These are phyloP conservation scores for Parelbella ahira DNA, from an alignment of 2,888 invertebrate genomes.

Conservation along the genomic window DNA sequence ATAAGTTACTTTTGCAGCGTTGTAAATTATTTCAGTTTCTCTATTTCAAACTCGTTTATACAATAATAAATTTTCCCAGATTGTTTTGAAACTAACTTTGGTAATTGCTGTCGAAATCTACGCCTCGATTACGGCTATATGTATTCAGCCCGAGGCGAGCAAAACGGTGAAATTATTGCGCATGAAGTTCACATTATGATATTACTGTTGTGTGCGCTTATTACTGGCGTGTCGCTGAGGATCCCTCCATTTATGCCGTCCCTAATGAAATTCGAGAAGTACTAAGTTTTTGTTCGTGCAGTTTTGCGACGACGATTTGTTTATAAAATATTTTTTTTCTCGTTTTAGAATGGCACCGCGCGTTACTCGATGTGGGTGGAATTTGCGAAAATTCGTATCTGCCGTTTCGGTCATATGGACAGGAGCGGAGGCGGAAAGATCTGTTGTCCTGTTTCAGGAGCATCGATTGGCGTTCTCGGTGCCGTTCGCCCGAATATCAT, in stretches of 20 bases:
- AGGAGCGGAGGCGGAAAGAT: conserved; percentile 71
- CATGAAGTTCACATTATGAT: conserved; percentile 38
- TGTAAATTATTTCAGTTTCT: too few relatives aligned
- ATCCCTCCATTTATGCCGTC: conserved; percentile 41
- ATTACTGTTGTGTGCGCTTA: conserved; percentile 44
- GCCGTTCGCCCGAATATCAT: conserved; percentile 31
- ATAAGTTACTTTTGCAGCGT: too few relatives aligned
- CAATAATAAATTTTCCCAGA: too few relatives aligned
- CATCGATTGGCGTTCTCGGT: conserved; percentile 68
- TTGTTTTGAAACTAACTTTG: neutral
- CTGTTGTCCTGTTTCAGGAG: conserved; percentile 72
- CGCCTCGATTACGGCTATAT: conserved; percentile 6
- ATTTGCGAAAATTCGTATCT: conserved; percentile 56
- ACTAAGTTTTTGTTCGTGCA: conserved; percentile 28
- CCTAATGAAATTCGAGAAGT: conserved; percentile 53
- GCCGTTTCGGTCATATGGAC: conserved; percentile 46
- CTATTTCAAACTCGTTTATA: too few relatives aligned
- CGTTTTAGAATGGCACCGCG: conserved; percentile 48
- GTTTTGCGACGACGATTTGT: conserved; percentile 43
- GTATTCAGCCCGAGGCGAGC: conserved; percentile 15
- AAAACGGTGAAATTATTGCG: conserved; percentile 31
- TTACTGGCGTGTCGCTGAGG: conserved; percentile 39
- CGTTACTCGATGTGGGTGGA: conserved; percentile 37
- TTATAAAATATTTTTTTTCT: conserved; percentile 52
- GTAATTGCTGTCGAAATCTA: neutral